Evolutionary conservation across 1,140 invertebrate genomes (phyloP).

Genomic region (Trichonephila clavipes): DNA sequence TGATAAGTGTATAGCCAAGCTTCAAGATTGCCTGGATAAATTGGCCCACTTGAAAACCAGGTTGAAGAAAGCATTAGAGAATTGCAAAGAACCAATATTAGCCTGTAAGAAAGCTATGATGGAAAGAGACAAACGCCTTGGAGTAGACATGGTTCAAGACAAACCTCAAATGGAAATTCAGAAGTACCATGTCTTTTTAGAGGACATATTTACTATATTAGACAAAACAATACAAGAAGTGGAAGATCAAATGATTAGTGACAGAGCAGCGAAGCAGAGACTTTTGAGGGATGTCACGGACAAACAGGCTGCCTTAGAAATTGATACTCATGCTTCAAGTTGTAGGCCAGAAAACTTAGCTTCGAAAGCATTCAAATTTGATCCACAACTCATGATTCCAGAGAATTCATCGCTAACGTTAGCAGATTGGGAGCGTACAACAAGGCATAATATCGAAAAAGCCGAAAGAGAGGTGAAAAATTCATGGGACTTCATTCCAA

Average conservation of each 20-base stretch:
- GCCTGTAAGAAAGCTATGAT: constrained; percentile 53
- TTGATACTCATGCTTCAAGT: constrained; percentile 62
- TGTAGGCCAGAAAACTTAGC: constrained; percentile 41
- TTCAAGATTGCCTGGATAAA: constrained; percentile 50
- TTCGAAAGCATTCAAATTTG: constrained; percentile 57
- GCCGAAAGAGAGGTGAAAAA: constrained; percentile 57
- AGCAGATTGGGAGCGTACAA: constrained; percentile 65
- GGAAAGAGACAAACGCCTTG: constrained; percentile 56
- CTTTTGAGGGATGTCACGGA: constrained; percentile 66
- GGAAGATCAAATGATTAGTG: constrained; percentile 67
- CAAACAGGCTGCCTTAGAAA: constrained; percentile 64
- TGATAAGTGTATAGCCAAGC: constrained; percentile 38
- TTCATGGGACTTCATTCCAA: constrained; percentile 27
- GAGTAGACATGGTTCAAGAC: constrained; percentile 57
- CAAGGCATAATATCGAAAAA: constrained; percentile 66
- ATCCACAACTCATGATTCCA: constrained; percentile 42
- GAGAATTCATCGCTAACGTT: constrained; percentile 45
- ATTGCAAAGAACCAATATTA: constrained; percentile 36
- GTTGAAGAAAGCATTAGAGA: constrained; percentile 26
- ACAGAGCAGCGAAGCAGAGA: constrained; percentile 64
- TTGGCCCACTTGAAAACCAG: constrained; percentile 35
- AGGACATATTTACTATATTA: constrained; percentile 3
- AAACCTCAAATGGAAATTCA: constrained; percentile 59
- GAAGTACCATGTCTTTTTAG: constrained; percentile 42
- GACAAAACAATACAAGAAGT: constrained; percentile 57